Base-by-base conservation (phyloP, 1,140 invertebrate species). In the Monomorium pharaonis region DNA sequence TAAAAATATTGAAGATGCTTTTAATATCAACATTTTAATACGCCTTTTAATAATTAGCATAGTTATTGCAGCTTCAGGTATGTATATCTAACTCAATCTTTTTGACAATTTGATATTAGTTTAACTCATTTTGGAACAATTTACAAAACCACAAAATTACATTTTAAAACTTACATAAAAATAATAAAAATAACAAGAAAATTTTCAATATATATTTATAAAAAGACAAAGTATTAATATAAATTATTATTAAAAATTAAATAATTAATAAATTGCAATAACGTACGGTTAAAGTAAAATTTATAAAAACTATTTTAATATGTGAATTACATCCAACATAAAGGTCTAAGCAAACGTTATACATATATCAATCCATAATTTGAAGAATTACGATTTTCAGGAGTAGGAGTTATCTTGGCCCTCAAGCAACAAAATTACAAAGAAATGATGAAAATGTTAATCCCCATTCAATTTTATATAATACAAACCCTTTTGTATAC, bases 401-500 rank as follows among this genome's bases (percentile, higher is more conserved):
- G 67, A 16, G 7, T 81, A 30, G 21, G 21, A n/a, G 2, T 44
- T 42, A 24, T 83, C 2, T 7, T 83, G 18, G 72, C 58, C n/a
- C 2, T 83, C 1, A 74, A 72, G 16, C 3, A 56, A 27, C 49
- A 83, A 37, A 24, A 75, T 75, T 72, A 70, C 14, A 58, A 72
- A 5, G 80, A 75, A 49, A 24, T 83, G 14, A 12, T 83, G 33
- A 83, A 83, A 60, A 83, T 67, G 47, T 14, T 69, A 2, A 5
- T 42, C 0, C 30, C 24, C 6, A 72, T 58, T 30, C 47, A 74
- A 10, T 83, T 83, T 83, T 58, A 44, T 42, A 9, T 88, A 12
- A n/a, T 83, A 16, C 87, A 92, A 49, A 62, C 90, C 4, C 92
- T 91, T 74, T 54, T 92, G 24, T 86, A 87, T n/a, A 83, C 86